Evolutionary conservation across 1,140 invertebrate genomes (phyloP).

Genomic region (Neotoxoptera formosana): DNA sequence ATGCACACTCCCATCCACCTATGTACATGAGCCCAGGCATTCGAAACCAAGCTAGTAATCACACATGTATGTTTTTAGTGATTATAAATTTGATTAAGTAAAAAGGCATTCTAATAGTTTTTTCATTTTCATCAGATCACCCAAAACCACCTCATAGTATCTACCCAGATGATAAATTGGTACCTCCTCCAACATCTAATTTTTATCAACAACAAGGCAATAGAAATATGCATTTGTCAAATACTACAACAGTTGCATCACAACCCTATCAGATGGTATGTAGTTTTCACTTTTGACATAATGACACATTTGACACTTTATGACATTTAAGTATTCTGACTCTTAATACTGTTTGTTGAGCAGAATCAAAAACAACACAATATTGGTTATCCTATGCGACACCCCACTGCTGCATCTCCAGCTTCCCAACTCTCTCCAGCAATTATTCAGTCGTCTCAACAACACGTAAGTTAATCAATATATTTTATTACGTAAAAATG

Average conservation of each 20-base stretch:
- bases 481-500: background rate
- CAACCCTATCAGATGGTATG: conserved; percentile 42
- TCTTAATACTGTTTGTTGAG: background rate
- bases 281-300: no score
- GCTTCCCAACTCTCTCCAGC: conserved; percentile 4
- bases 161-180: background rate
- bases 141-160: conserved; percentile 1
- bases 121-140: conserved; percentile 19
- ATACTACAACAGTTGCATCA: background rate
- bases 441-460: conserved; percentile 29
- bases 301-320: no score
- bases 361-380: conserved; percentile 29
- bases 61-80: conserved; percentile 36
- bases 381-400: conserved; percentile 23
- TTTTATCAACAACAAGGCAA: conserved; percentile 30
- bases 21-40: conserved; percentile 43
- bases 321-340: background rate
- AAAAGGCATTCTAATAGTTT: background rate
- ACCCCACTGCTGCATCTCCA: background rate
- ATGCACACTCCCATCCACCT: background rate
- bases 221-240: conserved; percentile 35
- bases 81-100: background rate
- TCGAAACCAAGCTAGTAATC: conserved; percentile 44
- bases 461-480: background rate
- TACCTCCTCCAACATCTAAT: background rate